These are phyloP conservation scores for Tragelaphus strepsiceros DNA, from an alignment of 2,113 vertebrate genomes.

Conservation along the genomic window DNA sequence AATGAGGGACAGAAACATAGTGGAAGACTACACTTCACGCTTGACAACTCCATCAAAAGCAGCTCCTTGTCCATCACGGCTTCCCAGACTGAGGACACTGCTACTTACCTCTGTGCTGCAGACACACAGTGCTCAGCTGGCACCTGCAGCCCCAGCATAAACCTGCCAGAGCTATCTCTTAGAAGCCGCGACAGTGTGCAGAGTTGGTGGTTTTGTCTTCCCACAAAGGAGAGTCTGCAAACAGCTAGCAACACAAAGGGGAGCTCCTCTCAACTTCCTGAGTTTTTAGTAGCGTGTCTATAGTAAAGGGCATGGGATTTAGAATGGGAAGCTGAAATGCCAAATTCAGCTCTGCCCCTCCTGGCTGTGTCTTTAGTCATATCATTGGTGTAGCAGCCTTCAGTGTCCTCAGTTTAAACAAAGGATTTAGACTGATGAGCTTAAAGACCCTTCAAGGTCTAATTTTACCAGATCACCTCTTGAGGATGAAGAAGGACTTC, in stretches of 20 bases:
- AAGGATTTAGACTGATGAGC: neutral
- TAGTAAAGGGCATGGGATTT: neutral
- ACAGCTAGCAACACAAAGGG: neutral
- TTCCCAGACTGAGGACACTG: neutral
- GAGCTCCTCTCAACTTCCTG: neutral
- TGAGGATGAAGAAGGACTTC: neutral
- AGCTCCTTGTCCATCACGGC: neutral
- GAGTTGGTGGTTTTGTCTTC: neutral
- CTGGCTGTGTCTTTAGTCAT: neutral
- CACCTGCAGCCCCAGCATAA: neutral
- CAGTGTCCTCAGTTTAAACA: neutral
- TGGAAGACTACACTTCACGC: neutral
- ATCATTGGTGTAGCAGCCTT: neutral
- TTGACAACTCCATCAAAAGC: neutral
- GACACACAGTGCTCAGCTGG: neutral
- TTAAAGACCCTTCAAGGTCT: neutral
- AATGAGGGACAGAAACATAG: neutral
- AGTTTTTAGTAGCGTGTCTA: neutral
- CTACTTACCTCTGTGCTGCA: conserved; percentile 18
- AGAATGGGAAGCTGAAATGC: neutral
- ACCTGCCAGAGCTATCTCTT: neutral
- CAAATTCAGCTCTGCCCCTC: neutral
- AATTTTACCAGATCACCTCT: neutral
- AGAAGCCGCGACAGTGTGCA: neutral
- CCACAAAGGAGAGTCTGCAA: neutral